Percentiles rank a stretch among this genome's conserved stretches.
phyloP scores from a whole-genome alignment of 2,888 invertebrate genomes.

The Marronus borbonicus region DNA sequence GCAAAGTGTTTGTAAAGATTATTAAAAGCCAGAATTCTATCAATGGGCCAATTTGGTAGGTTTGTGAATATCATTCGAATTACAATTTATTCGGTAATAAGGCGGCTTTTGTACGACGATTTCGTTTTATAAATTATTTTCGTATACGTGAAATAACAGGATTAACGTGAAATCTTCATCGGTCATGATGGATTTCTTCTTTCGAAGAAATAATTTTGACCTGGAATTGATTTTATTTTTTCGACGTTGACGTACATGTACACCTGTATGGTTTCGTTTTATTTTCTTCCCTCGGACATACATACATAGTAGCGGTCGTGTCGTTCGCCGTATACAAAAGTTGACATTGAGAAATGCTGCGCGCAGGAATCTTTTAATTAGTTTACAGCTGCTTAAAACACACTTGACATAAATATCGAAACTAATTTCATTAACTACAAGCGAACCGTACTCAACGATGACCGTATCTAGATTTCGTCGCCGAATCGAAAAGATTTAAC shows the following conservation, averaged over 20 bases:
- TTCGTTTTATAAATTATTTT: not conserved
- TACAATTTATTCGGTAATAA: no score
- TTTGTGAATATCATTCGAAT: no score
- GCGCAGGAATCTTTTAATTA: slow-evolving; percentile 53
- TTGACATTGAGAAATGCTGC: slow-evolving; percentile 43
- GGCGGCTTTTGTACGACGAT: not conserved
- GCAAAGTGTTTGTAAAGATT: no score
- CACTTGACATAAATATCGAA: slow-evolving; percentile 54
- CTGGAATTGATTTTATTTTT: slow-evolving; percentile 11
- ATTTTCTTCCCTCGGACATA: slow-evolving; percentile 27
- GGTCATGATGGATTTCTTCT: not conserved
- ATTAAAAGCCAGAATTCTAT: no score
- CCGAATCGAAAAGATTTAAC: slow-evolving; percentile 48
- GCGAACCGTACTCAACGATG: slow-evolving; percentile 11
- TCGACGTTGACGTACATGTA: slow-evolving; percentile 6
- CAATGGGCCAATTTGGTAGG: no score
- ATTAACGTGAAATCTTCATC: slow-evolving; percentile 9
- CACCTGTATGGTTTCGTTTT: slow-evolving; percentile 47
- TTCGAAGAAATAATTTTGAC: slow-evolving; percentile 9
- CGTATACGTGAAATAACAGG: slow-evolving; percentile 6
- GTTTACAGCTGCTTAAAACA: slow-evolving; percentile 54
- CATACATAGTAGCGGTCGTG: not conserved
- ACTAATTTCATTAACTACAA: slow-evolving; percentile 54
- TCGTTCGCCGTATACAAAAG: slow-evolving; percentile 28
- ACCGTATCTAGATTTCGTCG: slow-evolving; percentile 53